Percentiles rank a stretch among this genome's conserved stretches.
Conservation (phyloP, 2,797 vertebrate species). For the Pangasius larnaudii region DNA sequence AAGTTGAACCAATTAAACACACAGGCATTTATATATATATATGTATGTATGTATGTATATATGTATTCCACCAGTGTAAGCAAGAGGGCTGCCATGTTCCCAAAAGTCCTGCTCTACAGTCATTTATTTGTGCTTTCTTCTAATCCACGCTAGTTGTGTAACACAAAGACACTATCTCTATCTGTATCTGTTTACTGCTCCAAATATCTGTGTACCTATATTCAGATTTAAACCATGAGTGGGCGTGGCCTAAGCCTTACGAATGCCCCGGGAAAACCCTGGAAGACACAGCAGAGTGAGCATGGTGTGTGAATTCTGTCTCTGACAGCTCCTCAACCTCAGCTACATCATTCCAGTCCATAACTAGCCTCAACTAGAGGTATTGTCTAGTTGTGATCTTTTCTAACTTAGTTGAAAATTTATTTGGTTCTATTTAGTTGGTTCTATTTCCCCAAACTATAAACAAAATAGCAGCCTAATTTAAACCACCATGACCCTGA, state of each 20-base stretch:
- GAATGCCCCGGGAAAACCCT: background rate
- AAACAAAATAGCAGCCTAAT: background rate
- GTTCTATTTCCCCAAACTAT: background rate
- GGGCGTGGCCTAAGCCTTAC: background rate
- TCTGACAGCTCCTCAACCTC: background rate
- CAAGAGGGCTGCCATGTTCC: no score
- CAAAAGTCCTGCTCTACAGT: no score
- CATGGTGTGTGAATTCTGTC: no score
- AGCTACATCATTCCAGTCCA: background rate
- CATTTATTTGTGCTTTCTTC: no score
- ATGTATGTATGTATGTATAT: no score
- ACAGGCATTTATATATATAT: slow-evolving; percentile 18
- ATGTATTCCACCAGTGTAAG: no score
- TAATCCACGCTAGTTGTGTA: no score
- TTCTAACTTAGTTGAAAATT: background rate
- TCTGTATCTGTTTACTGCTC: background rate
- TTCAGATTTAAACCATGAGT: background rate
- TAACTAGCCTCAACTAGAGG: background rate
- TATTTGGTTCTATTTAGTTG: background rate
- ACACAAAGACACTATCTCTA: background rate
- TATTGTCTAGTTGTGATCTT: background rate
- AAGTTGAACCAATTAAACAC: slow-evolving; percentile 70
- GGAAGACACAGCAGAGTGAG: background rate
- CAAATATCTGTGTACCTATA: background rate
- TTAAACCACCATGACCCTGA: background rate